Conservation (phyloP, 2,888 invertebrate genomes). For the Temnothorax unifasciatus region DNA sequence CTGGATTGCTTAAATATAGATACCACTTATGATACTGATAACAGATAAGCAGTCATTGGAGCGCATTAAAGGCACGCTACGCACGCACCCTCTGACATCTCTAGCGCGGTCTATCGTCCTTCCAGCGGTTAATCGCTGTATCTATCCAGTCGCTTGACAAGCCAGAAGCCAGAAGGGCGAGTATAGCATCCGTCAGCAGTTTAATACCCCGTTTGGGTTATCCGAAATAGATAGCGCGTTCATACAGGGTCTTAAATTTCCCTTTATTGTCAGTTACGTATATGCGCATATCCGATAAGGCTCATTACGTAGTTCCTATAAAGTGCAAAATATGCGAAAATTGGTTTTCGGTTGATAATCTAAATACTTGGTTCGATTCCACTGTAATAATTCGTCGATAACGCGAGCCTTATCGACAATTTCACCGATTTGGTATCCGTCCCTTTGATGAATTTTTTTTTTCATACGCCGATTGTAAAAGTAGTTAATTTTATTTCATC, state of each 20-base stretch:
- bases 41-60: constrained; percentile 37
- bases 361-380: neutral
- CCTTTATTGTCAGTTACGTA: constrained; percentile 9
- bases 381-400: neutral
- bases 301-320: neutral
- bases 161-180: neutral
- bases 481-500: neutral
- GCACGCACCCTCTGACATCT: constrained; percentile 41
- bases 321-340: constrained; percentile 33
- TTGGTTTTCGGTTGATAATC: constrained; percentile 17
- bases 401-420: neutral
- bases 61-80: constrained; percentile 17
- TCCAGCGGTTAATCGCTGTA: constrained; percentile 30
- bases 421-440: neutral
- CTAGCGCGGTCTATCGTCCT: constrained; percentile 9
- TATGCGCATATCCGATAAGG: constrained; percentile 23
- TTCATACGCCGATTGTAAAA: neutral
- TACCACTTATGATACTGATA: constrained; percentile 44
- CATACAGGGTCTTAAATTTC: constrained; percentile 31
- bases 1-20: constrained; percentile 32
- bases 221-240: constrained; percentile 35
- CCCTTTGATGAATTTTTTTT: neutral
- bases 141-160: constrained; percentile 32
- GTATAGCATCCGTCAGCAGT: constrained; percentile 23
- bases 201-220: constrained; percentile 26